Evolutionary conservation across 2,113 vertebrate species (phyloP).

Genomic region (Pygathrix nemaeus): DNA sequence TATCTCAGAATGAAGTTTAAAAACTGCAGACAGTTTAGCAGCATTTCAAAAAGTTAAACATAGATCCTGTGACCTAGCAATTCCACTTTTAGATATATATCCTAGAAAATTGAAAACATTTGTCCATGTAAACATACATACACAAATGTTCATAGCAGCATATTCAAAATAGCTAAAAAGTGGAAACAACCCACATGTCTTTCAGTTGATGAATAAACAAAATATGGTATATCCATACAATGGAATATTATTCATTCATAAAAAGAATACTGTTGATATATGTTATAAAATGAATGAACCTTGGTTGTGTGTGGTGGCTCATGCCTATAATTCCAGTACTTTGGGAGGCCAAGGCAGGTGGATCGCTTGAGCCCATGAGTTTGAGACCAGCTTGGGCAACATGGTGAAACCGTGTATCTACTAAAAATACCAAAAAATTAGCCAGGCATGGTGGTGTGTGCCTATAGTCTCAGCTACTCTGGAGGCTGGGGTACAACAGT

Average conservation of each 20-base stretch:
- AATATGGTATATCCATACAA: not conserved
- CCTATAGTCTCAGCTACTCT: too few species aligned
- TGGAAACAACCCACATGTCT: not conserved
- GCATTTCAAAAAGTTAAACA: constrained; percentile 40
- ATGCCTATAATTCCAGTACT: too few species aligned
- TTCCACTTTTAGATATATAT: not conserved
- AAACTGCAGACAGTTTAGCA: constrained; percentile 35
- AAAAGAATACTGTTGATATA: not conserved
- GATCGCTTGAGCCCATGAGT: too few species aligned
- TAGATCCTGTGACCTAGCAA: not conserved
- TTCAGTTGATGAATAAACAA: not conserved
- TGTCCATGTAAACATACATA: not conserved
- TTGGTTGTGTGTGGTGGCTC: not conserved
- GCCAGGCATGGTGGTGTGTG: too few species aligned
- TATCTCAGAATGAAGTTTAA: constrained; percentile 6
- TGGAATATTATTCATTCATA: not conserved
- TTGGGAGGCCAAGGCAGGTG: too few species aligned
- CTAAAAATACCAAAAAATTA: too few species aligned
- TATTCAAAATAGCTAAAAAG: not conserved
- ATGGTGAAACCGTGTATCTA: too few species aligned
- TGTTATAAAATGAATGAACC: not conserved
- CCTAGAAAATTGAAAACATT: constrained; percentile 1
- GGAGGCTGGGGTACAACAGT: too few species aligned
- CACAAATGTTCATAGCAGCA: not conserved
- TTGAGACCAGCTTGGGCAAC: too few species aligned